phyloP scores from a whole-genome alignment of 2,113 vertebrate species.

The Ceyx melanurus region DNA sequence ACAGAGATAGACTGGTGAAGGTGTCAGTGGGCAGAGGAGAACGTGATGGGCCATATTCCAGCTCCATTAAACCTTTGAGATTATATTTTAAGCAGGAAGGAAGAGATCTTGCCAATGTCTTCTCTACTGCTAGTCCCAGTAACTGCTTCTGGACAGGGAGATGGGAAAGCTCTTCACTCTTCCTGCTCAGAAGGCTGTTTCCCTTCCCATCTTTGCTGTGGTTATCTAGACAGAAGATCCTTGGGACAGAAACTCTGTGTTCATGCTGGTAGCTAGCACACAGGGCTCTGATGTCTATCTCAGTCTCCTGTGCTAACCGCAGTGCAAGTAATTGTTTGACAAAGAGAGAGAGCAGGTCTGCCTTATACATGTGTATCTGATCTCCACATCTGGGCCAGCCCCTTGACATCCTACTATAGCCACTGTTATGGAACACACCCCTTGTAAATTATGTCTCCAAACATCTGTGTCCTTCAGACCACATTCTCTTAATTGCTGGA shows the following conservation, averaged over 20 bases:
- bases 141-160: background rate
- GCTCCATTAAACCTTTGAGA: background rate
- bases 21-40: background rate
- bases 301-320: background rate
- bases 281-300: constrained; percentile 47
- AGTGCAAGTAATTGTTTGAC: constrained; percentile 1
- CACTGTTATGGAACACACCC: background rate
- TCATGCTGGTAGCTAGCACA: constrained; percentile 12
- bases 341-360: background rate
- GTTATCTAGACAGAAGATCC: background rate
- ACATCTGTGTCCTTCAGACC: background rate
- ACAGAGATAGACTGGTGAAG: background rate
- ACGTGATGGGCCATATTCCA: fast-evolving
- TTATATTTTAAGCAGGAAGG: background rate
- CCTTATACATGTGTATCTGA: background rate
- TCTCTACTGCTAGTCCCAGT: background rate
- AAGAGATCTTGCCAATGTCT: background rate
- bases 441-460: background rate
- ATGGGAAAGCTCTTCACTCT: background rate
- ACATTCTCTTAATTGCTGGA: background rate
- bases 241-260: background rate
- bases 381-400: background rate
- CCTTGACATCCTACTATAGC: background rate
- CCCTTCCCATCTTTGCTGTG: background rate
- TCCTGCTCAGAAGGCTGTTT: fast-evolving